Evolutionary conservation across 2,888 invertebrate species (phyloP).

Genomic region (Philaethria dido): DNA sequence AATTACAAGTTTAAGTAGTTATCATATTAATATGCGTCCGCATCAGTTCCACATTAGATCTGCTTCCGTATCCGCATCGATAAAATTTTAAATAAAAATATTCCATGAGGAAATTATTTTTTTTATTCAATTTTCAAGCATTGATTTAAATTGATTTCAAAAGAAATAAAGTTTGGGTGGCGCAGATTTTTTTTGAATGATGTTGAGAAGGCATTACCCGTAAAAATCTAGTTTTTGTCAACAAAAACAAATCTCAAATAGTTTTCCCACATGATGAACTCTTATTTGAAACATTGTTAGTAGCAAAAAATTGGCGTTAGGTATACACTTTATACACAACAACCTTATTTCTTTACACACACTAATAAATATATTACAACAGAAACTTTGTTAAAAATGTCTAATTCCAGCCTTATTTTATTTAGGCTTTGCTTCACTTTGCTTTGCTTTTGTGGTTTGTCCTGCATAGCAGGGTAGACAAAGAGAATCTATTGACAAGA

Average conservation of each 20-base stretch:
- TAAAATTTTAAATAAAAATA: neutral
- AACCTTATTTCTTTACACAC: no score
- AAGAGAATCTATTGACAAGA: no score
- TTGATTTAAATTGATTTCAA: neutral
- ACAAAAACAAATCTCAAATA: neutral
- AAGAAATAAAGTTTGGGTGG: neutral
- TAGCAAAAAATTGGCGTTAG: slow-evolving; percentile 3
- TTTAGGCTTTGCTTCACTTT: no score
- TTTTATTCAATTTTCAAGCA: neutral
- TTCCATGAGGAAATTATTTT: neutral
- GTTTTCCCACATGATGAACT: neutral
- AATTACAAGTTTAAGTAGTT: neutral
- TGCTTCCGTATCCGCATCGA: slow-evolving; percentile 9
- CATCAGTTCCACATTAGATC: neutral
- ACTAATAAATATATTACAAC: no score
- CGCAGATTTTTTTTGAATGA: no score
- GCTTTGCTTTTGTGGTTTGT: no score
- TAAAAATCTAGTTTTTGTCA: no score
- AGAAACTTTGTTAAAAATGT: no score
- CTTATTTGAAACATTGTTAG: neutral
- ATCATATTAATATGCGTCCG: neutral
- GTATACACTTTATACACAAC: no score
- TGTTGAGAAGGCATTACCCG: no score
- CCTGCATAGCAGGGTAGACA: no score
- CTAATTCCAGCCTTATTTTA: no score